phyloP scores from a whole-genome alignment of 37 sponge, comb jelly and placozoan genomes.

The Axinella damicornis region DNA sequence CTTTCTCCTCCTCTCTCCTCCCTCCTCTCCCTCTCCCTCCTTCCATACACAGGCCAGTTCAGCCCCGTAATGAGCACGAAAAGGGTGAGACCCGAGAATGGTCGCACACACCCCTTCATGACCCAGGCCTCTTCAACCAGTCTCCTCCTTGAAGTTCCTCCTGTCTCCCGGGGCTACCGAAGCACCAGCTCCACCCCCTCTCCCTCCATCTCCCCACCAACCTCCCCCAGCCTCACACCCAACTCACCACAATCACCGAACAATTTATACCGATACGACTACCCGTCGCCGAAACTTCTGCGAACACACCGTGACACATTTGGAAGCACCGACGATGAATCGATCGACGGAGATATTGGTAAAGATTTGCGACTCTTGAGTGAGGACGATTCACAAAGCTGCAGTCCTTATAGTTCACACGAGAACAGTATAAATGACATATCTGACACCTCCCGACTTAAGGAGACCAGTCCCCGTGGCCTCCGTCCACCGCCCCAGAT shows the following conservation, averaged over 20 bases:
- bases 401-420: conserved; percentile 21
- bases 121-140: conserved; percentile 27
- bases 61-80: conserved; percentile 53
- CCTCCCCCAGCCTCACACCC: conserved; percentile 64
- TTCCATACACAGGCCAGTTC: conserved; percentile 33
- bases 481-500: conserved; percentile 53
- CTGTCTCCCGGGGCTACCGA: conserved; percentile 16
- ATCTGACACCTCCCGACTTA: conserved; percentile 27
- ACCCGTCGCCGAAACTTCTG: not conserved
- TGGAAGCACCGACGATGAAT: not conserved
- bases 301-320: no score
- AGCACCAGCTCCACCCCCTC: conserved; percentile 62
- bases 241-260: conserved; percentile 62
- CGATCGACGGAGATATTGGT: not conserved
- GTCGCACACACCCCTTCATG: not conserved
- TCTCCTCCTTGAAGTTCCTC: conserved; percentile 42
- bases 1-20: no score
- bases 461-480: conserved; percentile 20
- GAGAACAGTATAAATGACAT: conserved; percentile 62
- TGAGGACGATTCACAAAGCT: not conserved
- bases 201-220: conserved; percentile 52
- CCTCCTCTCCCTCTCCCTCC: no score
- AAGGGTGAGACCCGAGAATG: conserved; percentile 25
- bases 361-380: not conserved
- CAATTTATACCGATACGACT: not conserved